phyloP scores from a whole-genome alignment of 2,797 vertebrate genomes.

The Sorex maritimensis region DNA sequence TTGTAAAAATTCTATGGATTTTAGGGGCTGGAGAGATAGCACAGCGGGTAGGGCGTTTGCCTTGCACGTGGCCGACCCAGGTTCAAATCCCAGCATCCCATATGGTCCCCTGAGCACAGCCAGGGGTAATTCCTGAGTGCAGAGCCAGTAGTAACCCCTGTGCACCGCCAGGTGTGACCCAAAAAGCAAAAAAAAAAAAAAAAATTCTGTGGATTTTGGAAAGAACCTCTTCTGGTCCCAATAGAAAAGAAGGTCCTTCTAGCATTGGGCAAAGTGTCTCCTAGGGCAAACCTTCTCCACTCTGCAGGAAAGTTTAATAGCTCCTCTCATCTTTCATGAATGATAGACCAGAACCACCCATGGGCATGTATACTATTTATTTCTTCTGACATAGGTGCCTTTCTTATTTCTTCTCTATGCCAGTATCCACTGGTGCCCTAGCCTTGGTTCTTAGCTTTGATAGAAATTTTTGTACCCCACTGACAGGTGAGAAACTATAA shows the following conservation, averaged over 20 bases:
- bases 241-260: slow-evolving; percentile 30
- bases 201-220: slow-evolving; percentile 12
- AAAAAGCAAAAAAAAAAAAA: background rate
- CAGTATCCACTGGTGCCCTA: background rate
- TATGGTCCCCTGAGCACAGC: no score
- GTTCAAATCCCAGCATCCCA: no score
- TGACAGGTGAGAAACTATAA: background rate
- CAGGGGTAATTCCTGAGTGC: no score
- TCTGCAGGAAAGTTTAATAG: slow-evolving; percentile 15
- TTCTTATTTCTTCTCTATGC: background rate
- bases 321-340: background rate
- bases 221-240: slow-evolving; percentile 20
- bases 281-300: background rate
- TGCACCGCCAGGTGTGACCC: no score
- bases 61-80: no score
- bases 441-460: background rate
- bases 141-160: no score
- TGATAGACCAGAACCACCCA: background rate
- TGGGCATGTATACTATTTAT: background rate
- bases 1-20: background rate
- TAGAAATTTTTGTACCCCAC: background rate
- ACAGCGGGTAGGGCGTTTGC: no score
- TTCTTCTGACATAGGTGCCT: background rate
- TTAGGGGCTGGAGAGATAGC: no score
- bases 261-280: background rate